Conservation (phyloP, 2,888 invertebrate genomes). For the Pollenia angustigena region DNA sequence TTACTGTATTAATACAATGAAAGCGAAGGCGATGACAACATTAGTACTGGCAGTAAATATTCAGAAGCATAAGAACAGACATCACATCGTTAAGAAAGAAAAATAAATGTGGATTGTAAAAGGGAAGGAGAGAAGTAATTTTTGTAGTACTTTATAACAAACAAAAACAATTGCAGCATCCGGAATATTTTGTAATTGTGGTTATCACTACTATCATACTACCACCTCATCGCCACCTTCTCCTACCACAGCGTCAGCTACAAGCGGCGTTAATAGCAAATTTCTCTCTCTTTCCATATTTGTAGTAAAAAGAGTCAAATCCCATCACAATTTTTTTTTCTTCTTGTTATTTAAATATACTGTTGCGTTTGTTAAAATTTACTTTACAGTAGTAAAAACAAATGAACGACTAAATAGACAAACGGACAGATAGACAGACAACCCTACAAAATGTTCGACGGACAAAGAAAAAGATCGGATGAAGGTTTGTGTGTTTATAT, state of each 20-base stretch:
- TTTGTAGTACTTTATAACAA: slow-evolving; percentile 47
- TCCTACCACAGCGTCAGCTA: neutral
- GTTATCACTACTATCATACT: slow-evolving; percentile 59
- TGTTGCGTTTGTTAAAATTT: slow-evolving; percentile 70
- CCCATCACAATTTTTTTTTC: neutral
- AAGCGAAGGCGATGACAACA: slow-evolving; percentile 25
- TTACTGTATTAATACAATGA: slow-evolving; percentile 46
- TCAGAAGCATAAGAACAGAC: slow-evolving; percentile 7
- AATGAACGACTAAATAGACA: slow-evolving; percentile 34
- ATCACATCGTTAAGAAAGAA: slow-evolving; percentile 9
- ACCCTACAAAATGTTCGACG: neutral
- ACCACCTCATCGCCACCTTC: neutral
- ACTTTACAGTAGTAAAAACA: slow-evolving; percentile 47
- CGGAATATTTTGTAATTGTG: slow-evolving; percentile 62
- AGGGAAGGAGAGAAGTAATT: neutral
- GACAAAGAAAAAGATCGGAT: slow-evolving; percentile 16
- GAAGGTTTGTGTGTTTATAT: slow-evolving; percentile 50
- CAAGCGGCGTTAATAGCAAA: neutral
- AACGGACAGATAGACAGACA: slow-evolving; percentile 7
- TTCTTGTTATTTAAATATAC: slow-evolving; percentile 31
- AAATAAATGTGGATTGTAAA: neutral
- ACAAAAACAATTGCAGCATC: slow-evolving; percentile 67
- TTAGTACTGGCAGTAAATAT: slow-evolving; percentile 27
- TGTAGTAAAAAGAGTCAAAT: neutral
- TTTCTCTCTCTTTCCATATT: neutral